Evolutionary conservation across 2,113 vertebrate genomes (phyloP).

Genomic region (Limanda limanda): DNA sequence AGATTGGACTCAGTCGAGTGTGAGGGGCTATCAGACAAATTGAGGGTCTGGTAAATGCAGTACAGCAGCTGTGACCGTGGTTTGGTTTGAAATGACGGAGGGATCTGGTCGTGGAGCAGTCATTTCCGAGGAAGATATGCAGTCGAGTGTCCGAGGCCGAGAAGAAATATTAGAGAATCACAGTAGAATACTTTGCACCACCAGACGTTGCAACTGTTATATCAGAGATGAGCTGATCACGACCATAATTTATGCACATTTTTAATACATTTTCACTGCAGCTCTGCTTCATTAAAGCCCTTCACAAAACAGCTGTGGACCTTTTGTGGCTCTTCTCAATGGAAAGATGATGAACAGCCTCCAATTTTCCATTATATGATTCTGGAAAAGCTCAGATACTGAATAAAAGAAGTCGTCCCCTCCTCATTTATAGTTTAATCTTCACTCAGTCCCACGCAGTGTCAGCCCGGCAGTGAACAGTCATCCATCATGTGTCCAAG

Average conservation of each 20-base stretch:
- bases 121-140: neutral
- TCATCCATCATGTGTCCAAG: slow-evolving; percentile 1
- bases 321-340: neutral
- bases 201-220: neutral
- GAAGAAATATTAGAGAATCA: neutral
- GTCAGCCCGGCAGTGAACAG: neutral
- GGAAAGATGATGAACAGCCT: slow-evolving; percentile 2
- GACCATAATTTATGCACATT: slow-evolving; percentile 15
- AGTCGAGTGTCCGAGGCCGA: no score
- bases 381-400: slow-evolving; percentile 2
- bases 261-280: neutral
- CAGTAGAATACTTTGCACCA: neutral
- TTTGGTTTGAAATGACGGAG: slow-evolving; percentile 22
- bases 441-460: neutral
- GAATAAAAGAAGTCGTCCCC: neutral
- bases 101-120: slow-evolving; percentile 2
- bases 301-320: neutral
- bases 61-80: slow-evolving; percentile 12
- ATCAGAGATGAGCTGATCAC: neutral
- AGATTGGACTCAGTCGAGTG: neutral
- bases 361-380: slow-evolving; percentile 22
- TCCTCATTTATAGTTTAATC: slow-evolving; percentile 10
- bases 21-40: neutral
- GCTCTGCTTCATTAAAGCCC: slow-evolving; percentile 2
- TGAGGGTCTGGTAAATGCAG: neutral